Conservation (phyloP, 2,888 invertebrate genomes). For the Himalopsyche kuldschensis region DNA sequence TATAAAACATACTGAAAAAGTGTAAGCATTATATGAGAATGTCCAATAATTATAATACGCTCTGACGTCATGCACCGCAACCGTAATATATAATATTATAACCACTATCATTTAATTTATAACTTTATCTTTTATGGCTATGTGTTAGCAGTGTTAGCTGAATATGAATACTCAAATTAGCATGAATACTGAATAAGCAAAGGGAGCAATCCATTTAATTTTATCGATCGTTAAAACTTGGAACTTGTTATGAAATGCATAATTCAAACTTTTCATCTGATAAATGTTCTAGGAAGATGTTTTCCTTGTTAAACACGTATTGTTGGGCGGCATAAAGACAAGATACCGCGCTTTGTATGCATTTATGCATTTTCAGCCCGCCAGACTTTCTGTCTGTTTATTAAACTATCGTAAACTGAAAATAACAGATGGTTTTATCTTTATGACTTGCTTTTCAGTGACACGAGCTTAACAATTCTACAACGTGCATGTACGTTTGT, state of each 20-base stretch:
- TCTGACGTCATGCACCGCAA: too few species aligned
- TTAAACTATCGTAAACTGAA: neutral
- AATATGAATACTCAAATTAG: too few species aligned
- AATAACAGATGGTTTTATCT: neutral
- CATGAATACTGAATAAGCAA: too few species aligned
- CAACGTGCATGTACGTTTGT: neutral
- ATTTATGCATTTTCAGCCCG: neutral
- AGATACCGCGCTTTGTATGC: neutral
- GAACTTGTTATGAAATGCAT: neutral
- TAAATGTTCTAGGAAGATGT: neutral
- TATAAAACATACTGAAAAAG: too few species aligned
- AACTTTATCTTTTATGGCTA: too few species aligned
- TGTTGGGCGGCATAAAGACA: neutral
- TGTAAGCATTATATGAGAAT: too few species aligned
- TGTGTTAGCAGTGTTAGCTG: too few species aligned
- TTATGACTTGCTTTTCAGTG: neutral
- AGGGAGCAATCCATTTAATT: neutral
- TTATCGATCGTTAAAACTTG: neutral
- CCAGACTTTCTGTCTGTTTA: neutral
- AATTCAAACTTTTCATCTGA: neutral
- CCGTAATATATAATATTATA: too few species aligned
- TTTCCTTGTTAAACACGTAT: neutral
- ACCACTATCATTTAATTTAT: too few species aligned
- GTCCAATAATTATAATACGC: too few species aligned
- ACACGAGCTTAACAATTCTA: neutral